Evolutionary conservation across 2,113 vertebrate species (phyloP), one percentile per base, ranked within the genome.

Genomic region (Paraplagusia blochii): DNA sequence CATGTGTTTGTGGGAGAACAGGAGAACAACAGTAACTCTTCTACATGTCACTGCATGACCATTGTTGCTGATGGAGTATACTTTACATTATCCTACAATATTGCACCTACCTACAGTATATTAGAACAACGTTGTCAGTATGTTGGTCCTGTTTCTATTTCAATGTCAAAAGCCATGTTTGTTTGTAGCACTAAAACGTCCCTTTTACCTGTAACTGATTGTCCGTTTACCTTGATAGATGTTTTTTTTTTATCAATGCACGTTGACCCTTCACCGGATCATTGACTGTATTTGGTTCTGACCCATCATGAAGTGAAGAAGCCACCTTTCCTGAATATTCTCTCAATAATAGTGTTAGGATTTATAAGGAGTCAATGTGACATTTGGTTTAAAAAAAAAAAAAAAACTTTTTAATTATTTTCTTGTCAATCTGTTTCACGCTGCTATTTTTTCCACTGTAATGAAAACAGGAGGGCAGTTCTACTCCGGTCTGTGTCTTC

Each of bases 311-410:
- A 70, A 82, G 80, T 83, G 55, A 68, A 77, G 72, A 16, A 81
- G 78, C 80, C 86, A 87, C 88, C 88, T 87, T 29, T 90, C 70
- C 73, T 65, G 72, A 67, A 80, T 44, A 50, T 82, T 81, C 61
- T 74, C 36, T 57, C 61, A 43, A 63, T 72, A 66, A 83, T 82
- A 81, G 78, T 55, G 69, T 74, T 71, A 44, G 44, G 63, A 72
- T 86, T 61, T 81, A 74, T 63, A 82, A 73, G 79, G 80, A 77
- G 58, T 76, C 60, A 58, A 82, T 53, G 65, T 79, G 72, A 76
- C 64, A 29, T 67, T 79, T 65, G 64, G 72, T 79, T 59, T 4
- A 29, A 29, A 29, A 29, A 29, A 74, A 74, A 82, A 59, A n/a
- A n/a, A n/a, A n/a, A n/a, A n/a, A 74, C 74, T 83, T 58, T 77